Conservation (phyloP, 2,888 invertebrate genomes). For the Dicyrtomina minuta region DNA sequence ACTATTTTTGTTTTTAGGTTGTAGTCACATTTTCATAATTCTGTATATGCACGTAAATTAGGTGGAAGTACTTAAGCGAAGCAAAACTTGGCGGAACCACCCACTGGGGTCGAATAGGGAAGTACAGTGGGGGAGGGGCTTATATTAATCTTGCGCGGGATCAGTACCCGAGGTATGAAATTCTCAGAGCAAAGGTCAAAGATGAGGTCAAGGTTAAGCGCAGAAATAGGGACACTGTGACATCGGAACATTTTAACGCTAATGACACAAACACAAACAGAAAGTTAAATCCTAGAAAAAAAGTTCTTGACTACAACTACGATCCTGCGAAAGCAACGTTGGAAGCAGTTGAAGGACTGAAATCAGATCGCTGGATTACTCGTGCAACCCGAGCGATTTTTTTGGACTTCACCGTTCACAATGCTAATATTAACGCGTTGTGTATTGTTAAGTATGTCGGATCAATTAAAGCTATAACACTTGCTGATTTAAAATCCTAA, state of each 20-base stretch:
- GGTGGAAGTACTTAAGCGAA: constrained; percentile 59
- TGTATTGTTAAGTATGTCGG: constrained; percentile 63
- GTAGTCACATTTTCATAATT: no score
- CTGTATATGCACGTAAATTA: no score
- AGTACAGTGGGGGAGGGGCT: constrained; percentile 64
- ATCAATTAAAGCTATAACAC: background rate
- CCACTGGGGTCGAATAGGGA: constrained; percentile 60
- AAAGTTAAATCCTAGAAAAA: constrained; percentile 58
- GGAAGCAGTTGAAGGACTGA: constrained; percentile 60
- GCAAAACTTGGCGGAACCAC: constrained; percentile 57
- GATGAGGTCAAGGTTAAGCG: no score
- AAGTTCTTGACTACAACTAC: constrained; percentile 54
- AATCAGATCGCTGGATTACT: constrained; percentile 66
- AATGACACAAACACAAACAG: no score
- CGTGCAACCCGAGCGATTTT: constrained; percentile 69
- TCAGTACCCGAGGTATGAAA: no score
- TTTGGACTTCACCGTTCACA: constrained; percentile 72
- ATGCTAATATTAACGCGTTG: constrained; percentile 71
- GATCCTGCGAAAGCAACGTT: constrained; percentile 56
- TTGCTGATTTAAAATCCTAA: no score
- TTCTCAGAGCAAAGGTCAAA: no score
- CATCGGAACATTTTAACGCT: background rate
- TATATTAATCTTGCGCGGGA: constrained; percentile 61
- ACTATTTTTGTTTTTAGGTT: background rate
- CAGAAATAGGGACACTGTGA: background rate